A percentile compares a stretch with the other conserved stretches of the same genome.
Conservation (phyloP, 1,140 invertebrate genomes). For the Drosophila melanica region DNA sequence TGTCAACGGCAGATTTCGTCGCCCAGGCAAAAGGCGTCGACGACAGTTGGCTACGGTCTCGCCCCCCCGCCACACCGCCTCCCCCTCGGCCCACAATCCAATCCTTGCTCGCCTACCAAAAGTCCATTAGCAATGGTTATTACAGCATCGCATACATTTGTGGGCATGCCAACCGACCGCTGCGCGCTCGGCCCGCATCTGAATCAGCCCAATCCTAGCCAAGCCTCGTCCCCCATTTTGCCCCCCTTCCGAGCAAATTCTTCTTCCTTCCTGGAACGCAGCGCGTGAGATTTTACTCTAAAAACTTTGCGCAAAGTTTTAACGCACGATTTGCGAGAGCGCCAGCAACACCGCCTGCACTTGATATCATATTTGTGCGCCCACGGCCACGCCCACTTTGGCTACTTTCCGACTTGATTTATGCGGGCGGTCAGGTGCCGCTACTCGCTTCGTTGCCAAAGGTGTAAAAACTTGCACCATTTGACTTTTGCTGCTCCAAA, state of each 20-base stretch:
- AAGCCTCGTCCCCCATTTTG: background rate
- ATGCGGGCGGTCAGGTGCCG: slow-evolving; percentile 46
- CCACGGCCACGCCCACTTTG: slow-evolving; percentile 61
- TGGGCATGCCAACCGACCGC: slow-evolving; percentile 15
- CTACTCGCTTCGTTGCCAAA: slow-evolving; percentile 46
- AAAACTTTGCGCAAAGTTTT: slow-evolving; percentile 76
- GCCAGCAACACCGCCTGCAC: slow-evolving; percentile 56
- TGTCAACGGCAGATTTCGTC: slow-evolving; percentile 76
- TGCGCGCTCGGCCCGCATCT: background rate
- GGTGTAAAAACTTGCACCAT: slow-evolving; percentile 51
- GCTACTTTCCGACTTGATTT: slow-evolving; percentile 63
- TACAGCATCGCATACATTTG: slow-evolving; percentile 77
- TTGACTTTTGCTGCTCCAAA: slow-evolving; percentile 25
- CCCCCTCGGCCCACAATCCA: too few species aligned
- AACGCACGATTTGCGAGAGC: slow-evolving; percentile 74
- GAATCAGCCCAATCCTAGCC: background rate
- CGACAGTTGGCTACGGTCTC: slow-evolving; percentile 58
- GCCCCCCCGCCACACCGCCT: background rate
- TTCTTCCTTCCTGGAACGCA: slow-evolving; percentile 40
- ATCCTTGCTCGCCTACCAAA: slow-evolving; percentile 54
- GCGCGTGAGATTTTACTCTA: slow-evolving; percentile 75
- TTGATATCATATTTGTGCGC: slow-evolving; percentile 77
- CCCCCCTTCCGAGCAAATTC: slow-evolving; percentile 10
- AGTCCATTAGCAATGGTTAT: slow-evolving; percentile 82
- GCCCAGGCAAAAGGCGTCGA: slow-evolving; percentile 56